A percentile compares a stretch with the other conserved stretches of the same genome.
Evolutionary conservation across 2,113 vertebrate species (phyloP).

Genomic region (Tauraco erythrolophus): DNA sequence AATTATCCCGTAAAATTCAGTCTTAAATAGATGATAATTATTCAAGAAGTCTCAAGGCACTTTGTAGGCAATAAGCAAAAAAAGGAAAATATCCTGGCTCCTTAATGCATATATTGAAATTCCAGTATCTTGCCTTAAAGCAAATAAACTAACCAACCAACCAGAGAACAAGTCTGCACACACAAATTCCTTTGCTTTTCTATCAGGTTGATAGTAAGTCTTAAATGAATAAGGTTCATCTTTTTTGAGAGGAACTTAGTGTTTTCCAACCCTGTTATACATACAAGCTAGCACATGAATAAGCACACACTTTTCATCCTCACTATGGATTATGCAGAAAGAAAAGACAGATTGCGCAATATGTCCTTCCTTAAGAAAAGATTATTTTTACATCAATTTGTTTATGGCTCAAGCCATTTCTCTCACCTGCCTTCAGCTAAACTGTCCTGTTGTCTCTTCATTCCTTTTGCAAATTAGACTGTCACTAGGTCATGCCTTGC

Average conservation of each 20-base stretch:
- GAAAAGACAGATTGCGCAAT: not conserved
- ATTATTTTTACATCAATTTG: not conserved
- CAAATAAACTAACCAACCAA: not conserved
- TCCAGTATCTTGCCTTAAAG: not conserved
- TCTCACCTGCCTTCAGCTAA: not conserved
- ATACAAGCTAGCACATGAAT: not conserved
- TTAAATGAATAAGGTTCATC: not conserved
- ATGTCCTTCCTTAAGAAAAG: not conserved
- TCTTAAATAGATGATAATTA: not conserved
- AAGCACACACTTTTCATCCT: not conserved
- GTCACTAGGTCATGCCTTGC: conserved; percentile 45
- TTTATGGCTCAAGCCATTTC: not conserved
- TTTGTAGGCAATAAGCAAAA: not conserved
- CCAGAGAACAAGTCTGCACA: not conserved
- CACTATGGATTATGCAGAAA: not conserved
- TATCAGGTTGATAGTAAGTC: not conserved
- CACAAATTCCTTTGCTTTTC: not conserved
- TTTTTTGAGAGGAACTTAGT: not conserved
- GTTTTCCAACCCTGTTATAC: not conserved
- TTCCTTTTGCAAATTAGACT: conserved; percentile 43
- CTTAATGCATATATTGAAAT: not conserved
- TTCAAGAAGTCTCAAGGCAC: not conserved
- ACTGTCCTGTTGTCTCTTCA: not conserved
- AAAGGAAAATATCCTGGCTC: not conserved
- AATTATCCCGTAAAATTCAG: not conserved